These are phyloP conservation scores for Fulica atra DNA, from an alignment of 2,113 vertebrate genomes.

Conservation along the genomic window DNA sequence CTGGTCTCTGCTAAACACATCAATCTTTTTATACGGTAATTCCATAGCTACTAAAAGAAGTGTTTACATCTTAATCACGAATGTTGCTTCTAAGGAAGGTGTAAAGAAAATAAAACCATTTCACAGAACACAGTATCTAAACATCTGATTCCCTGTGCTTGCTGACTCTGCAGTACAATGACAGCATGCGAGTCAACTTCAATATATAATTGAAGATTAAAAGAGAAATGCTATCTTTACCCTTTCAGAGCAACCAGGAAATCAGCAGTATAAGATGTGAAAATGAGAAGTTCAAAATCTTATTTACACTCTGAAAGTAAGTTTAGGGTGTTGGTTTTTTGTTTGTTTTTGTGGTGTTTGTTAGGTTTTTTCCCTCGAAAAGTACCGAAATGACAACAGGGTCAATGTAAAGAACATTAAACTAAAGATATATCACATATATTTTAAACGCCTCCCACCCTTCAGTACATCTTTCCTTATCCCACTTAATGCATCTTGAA, in stretches of 20 bases:
- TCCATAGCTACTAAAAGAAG: not conserved
- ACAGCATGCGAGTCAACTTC: not conserved
- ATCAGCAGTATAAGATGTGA: not conserved
- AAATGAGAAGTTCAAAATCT: not conserved
- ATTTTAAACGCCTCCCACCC: not conserved
- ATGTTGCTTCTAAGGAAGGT: not conserved
- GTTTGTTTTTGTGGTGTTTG: too few species aligned
- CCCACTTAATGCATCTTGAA: conserved; percentile 8
- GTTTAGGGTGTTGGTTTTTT: not conserved
- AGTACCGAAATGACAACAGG: not conserved
- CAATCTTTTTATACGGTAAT: not conserved
- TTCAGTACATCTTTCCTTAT: not conserved
- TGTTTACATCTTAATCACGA: not conserved
- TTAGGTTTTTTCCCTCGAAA: too few species aligned
- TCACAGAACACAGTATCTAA: not conserved
- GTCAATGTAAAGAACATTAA: not conserved
- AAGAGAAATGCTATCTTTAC: not conserved
- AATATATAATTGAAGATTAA: conserved; percentile 31
- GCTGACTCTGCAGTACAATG: not conserved
- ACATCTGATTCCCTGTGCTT: not conserved
- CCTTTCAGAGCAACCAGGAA: not conserved
- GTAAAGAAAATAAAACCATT: conserved; percentile 8
- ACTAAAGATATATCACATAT: not conserved
- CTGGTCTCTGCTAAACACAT: not conserved
- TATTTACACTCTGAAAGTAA: not conserved